phyloP scores from a whole-genome alignment of 1,140 invertebrate species.

The Halictus rubicundus region DNA sequence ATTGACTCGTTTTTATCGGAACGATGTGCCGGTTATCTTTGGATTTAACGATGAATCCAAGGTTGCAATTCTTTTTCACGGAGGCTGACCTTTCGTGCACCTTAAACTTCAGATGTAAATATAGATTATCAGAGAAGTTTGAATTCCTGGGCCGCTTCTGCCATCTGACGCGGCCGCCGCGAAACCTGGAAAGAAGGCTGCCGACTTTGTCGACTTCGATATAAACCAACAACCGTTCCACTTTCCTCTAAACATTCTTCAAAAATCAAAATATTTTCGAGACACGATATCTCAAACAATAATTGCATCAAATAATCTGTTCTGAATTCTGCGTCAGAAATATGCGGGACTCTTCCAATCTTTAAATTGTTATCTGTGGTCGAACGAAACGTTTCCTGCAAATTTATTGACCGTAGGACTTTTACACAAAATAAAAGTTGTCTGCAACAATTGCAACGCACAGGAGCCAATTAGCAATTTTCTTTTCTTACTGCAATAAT shows the following conservation, averaged over 20 bases:
- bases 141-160: constrained; percentile 40
- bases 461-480: too few relatives aligned
- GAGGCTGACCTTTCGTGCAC: background rate
- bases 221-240: too few relatives aligned
- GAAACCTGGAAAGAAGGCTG: constrained; percentile 43
- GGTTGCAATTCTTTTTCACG: background rate
- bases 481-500: too few relatives aligned
- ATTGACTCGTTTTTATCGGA: background rate
- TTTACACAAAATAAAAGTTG: too few relatives aligned
- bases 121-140: constrained; percentile 25
- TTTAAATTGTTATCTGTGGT: background rate
- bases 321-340: background rate
- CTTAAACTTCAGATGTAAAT: constrained; percentile 25
- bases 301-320: too few relatives aligned
- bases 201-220: constrained; percentile 23
- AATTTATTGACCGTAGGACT: too few relatives aligned
- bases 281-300: too few relatives aligned
- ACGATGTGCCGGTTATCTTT: background rate
- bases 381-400: background rate
- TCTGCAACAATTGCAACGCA: too few relatives aligned
- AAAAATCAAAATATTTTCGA: background rate
- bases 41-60: background rate
- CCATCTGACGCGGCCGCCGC: constrained; percentile 58
- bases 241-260: background rate
- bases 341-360: background rate